Evolutionary conservation across 1,140 invertebrate species (phyloP), one percentile per base, ranked within the genome.

Genomic region (Probaryconus sp.): DNA sequence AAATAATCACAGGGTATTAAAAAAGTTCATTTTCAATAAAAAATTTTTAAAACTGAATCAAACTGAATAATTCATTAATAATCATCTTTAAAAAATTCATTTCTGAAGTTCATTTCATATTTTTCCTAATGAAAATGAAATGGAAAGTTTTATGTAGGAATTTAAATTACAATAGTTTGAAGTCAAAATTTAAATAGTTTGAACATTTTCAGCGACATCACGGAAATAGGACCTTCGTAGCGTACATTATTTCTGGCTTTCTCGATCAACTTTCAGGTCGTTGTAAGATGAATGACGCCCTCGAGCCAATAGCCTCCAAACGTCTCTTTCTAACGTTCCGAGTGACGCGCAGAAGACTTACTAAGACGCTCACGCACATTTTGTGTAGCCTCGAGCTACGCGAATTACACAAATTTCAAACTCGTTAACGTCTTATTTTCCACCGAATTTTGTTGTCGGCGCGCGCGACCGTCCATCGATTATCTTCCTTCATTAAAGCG

Each of bases 271-370:
- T 64, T 63, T 63, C 47, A 33, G 31, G 21, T 47, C 55, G 55
- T 28, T 60, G 40, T 35, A 61, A 53, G 60, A 64, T 53, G 60
- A 64, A 64, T 53, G 60, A 45, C 48, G 60, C 60, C 60, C 60
- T 53, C 60, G 60, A 64, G 60, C 60, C 38, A 64, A 64, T 53
- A 53, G 48, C 20, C 47, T 45, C 48, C 60, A 45, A 38, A 50
- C 56, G 43, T 61, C 60, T 64, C 48, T 40, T 43, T 53, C 48
- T 35, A 64, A 51, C 28, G 38, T 51, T 14, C 60, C 18, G 37
- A 43, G 28, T 51, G 60, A 64, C 60, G 60, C 60, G 47, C 18
- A 35, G 51, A 51, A 64, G 26, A 43, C 10, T 51, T 28, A 38
- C 26, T 16, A 33, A 64, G 60, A 64, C 38, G 47, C 47, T 51